Conservation (phyloP, 2,797 vertebrate species). For the Emys orbicularis region DNA sequence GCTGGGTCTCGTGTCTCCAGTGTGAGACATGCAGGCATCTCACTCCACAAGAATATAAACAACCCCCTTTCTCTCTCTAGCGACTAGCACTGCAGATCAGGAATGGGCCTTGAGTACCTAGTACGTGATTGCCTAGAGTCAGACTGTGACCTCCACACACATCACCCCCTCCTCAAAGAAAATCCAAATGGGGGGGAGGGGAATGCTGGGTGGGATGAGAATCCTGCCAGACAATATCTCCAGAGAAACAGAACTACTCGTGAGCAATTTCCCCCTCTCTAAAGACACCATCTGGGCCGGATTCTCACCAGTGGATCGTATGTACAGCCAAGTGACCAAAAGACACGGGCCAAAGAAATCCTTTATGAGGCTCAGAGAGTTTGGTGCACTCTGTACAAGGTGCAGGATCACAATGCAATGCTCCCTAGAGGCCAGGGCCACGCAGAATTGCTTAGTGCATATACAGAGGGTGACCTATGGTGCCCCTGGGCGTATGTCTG, state of each 20-base stretch:
- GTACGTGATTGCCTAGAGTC: neutral
- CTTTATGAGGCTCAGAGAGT: neutral
- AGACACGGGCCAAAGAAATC: neutral
- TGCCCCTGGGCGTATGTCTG: too few relatives aligned
- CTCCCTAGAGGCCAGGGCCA: too few relatives aligned
- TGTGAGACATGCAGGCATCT: neutral
- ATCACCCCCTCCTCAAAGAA: neutral
- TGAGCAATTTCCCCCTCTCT: neutral
- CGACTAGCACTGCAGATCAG: neutral
- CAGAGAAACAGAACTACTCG: neutral
- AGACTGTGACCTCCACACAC: neutral
- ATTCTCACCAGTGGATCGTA: neutral
- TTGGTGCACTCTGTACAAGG: neutral
- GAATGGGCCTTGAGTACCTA: neutral
- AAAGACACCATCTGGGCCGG: neutral
- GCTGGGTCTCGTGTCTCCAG: neutral
- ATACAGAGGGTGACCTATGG: too few relatives aligned
- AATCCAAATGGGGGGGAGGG: neutral
- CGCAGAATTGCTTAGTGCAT: too few relatives aligned
- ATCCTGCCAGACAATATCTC: neutral
- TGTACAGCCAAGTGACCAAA: neutral
- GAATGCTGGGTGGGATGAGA: neutral
- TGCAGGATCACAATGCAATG: too few relatives aligned
- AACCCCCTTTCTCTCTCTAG: neutral
- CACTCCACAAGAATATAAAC: neutral